Percentiles rank a stretch among this genome's conserved stretches.
Evolutionary conservation across 1,140 invertebrate genomes (phyloP).

Genomic region (Octopus sinensis): DNA sequence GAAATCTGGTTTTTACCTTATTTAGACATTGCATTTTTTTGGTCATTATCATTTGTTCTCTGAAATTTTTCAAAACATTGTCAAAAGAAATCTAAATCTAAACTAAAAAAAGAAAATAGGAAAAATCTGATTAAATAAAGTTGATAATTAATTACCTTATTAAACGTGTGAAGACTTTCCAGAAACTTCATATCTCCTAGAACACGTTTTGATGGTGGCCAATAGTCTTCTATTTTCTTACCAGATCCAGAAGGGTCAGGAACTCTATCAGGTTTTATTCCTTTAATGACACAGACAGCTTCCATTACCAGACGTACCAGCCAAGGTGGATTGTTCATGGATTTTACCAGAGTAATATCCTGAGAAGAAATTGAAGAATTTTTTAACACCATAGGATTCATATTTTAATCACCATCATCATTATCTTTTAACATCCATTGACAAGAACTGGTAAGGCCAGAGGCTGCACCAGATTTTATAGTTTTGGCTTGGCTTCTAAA

Average conservation of each 20-base stretch:
- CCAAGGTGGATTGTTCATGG: conserved; percentile 55
- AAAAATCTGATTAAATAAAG: too few relatives aligned
- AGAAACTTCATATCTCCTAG: conserved; percentile 59
- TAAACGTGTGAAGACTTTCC: conserved; percentile 52
- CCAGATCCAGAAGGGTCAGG: conserved; percentile 55
- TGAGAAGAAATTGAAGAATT: conserved; percentile 14
- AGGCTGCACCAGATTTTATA: too few relatives aligned
- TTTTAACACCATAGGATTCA: background rate
- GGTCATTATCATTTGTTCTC: too few relatives aligned
- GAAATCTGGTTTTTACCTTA: too few relatives aligned
- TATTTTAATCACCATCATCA: too few relatives aligned
- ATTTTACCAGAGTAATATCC: conserved; percentile 57
- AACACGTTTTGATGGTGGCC: conserved; percentile 57
- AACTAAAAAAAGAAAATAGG: too few relatives aligned
- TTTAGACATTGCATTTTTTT: too few relatives aligned
- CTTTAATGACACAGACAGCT: conserved; percentile 56
- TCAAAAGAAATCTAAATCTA: too few relatives aligned
- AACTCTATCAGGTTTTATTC: conserved; percentile 55
- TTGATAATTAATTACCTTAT: conserved; percentile 45
- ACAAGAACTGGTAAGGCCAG: too few relatives aligned
- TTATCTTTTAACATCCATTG: too few relatives aligned
- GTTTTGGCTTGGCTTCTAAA: too few relatives aligned
- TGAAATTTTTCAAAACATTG: too few relatives aligned
- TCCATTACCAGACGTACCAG: conserved; percentile 57
- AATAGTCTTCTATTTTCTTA: conserved; percentile 59